Conservation (phyloP, 1,140 invertebrate species). For the Probaryconus sp. region DNA sequence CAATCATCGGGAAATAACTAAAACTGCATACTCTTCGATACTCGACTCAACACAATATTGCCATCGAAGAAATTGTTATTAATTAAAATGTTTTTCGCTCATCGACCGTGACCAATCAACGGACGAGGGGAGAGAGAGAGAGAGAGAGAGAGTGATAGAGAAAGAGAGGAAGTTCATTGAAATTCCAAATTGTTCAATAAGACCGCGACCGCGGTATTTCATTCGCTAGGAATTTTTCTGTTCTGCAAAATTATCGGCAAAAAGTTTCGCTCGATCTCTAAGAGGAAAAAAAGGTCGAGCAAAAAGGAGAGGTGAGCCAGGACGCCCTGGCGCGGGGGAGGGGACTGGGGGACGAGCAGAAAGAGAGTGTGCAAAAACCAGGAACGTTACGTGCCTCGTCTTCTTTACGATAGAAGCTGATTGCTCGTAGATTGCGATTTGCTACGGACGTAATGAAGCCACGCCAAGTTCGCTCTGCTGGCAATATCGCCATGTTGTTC, state of each 20-base stretch:
- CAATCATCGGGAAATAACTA: conserved; percentile 44
- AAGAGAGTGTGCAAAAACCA: conserved; percentile 66
- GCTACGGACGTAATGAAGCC: conserved; percentile 76
- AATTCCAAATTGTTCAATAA: conserved; percentile 35
- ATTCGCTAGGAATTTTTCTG: conserved; percentile 64
- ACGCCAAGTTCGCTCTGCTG: conserved; percentile 58
- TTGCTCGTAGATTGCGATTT: conserved; percentile 78
- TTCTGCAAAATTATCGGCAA: conserved; percentile 73
- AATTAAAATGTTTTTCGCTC: too few species aligned
- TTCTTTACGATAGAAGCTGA: conserved; percentile 72
- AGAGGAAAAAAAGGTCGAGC: conserved; percentile 41
- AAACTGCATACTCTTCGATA: conserved; percentile 5
- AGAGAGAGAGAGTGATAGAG: too few species aligned
- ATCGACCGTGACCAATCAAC: too few species aligned
- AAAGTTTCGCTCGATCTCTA: conserved; percentile 61
- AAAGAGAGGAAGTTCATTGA: conserved; percentile 27
- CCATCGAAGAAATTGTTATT: too few species aligned
- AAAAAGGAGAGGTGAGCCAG: conserved; percentile 24
- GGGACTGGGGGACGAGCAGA: conserved; percentile 22
- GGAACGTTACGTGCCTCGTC: conserved; percentile 68
- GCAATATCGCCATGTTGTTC: conserved; percentile 32
- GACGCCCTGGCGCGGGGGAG: conserved; percentile 25
- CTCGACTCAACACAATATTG: too few species aligned
- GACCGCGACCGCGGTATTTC: conserved; percentile 22
- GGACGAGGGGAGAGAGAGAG: too few species aligned